Conservation (phyloP, 2,888 invertebrate species). For the Trachelus stipa region DNA sequence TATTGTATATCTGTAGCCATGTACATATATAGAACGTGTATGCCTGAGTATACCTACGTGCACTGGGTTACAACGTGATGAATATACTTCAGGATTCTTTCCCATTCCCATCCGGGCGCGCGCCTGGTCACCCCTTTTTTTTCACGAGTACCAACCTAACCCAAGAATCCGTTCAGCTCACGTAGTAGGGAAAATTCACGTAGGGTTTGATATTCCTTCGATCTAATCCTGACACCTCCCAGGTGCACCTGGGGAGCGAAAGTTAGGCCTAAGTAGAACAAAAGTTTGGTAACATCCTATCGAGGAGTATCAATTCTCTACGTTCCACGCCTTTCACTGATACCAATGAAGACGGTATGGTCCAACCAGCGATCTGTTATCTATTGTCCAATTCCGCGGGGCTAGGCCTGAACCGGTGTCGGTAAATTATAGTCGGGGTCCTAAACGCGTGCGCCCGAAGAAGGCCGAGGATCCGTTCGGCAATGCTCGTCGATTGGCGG, state of each 20-base stretch:
- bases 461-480: neutral
- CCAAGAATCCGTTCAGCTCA: neutral
- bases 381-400: neutral
- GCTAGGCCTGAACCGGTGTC: neutral
- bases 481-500: neutral
- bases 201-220: neutral
- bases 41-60: neutral
- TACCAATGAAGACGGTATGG: neutral
- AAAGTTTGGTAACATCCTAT: neutral
- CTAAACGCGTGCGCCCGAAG: neutral
- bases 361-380: neutral
- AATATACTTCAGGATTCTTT: neutral
- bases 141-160: neutral
- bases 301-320: neutral
- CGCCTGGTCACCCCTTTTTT: neutral
- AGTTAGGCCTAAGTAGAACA: neutral
- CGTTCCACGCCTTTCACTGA: neutral
- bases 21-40: slow-evolving; percentile 22
- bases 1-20: slow-evolving; percentile 42
- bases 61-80: neutral
- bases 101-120: neutral
- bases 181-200: too few relatives aligned
- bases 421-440: neutral
- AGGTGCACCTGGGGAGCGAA: neutral
- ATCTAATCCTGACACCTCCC: neutral